Percentiles rank a stretch among this genome's conserved stretches.
Evolutionary conservation across 2,888 invertebrate species (phyloP).

Genomic region (Blomia tropicalis): DNA sequence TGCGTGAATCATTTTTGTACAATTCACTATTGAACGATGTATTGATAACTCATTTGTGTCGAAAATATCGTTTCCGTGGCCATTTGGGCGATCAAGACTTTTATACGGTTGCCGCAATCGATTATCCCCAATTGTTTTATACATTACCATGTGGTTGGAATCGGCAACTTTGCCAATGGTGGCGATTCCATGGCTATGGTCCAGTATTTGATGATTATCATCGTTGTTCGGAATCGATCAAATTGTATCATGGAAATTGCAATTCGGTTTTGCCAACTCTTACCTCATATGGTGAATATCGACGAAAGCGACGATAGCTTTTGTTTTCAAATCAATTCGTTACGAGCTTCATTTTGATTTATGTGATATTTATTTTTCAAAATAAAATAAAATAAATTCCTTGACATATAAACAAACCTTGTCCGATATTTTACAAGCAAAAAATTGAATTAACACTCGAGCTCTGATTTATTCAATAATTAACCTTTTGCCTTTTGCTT

Average conservation of each 20-base stretch:
- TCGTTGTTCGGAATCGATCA: slow-evolving; percentile 46
- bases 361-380: too few species aligned
- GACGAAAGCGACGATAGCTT: background rate
- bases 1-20: slow-evolving; percentile 48
- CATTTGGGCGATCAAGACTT: slow-evolving; percentile 70
- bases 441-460: too few species aligned
- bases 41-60: slow-evolving; percentile 32
- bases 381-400: too few species aligned
- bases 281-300: background rate
- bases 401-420: too few species aligned
- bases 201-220: slow-evolving; percentile 52
- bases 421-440: too few species aligned
- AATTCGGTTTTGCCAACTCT: slow-evolving; percentile 26
- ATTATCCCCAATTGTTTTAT: slow-evolving; percentile 53
- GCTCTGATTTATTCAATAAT: too few species aligned
- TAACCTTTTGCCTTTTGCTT: too few species aligned
- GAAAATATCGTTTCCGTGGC: slow-evolving; percentile 41
- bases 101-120: slow-evolving; percentile 51
- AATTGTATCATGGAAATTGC: slow-evolving; percentile 54
- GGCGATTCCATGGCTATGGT: slow-evolving; percentile 39
- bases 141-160: slow-evolving; percentile 62
- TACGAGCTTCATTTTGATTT: too few species aligned
- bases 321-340: too few species aligned
- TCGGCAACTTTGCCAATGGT: slow-evolving; percentile 63
- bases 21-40: slow-evolving; percentile 39